Conservation (phyloP, 2,888 invertebrate species). For the Sialis fuliginosa region DNA sequence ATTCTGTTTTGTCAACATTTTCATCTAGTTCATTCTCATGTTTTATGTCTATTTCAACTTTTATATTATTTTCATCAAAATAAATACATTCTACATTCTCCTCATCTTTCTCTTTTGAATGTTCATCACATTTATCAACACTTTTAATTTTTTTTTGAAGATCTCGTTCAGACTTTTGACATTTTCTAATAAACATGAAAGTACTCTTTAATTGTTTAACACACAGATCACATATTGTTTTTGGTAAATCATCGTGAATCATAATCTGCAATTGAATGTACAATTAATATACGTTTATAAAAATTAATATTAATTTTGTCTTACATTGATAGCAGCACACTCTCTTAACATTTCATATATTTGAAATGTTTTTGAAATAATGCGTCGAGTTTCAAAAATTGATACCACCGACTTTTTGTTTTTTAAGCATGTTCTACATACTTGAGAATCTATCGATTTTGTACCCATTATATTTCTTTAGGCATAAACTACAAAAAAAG, state of each 20-base stretch:
- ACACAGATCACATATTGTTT: constrained; percentile 46
- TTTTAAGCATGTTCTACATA: constrained; percentile 3
- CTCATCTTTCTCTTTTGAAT: not conserved
- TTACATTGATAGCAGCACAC: constrained; percentile 3
- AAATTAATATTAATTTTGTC: constrained; percentile 3
- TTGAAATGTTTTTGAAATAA: not conserved
- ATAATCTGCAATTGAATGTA: constrained; percentile 28
- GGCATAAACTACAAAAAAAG: too few relatives aligned
- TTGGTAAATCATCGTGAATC: constrained; percentile 46
- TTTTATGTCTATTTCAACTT: not conserved
- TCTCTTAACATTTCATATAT: constrained; percentile 3
- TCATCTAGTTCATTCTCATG: not conserved
- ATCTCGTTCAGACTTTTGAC: not conserved
- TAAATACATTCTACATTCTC: not conserved
- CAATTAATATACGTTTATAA: not conserved
- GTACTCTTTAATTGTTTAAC: constrained; percentile 33
- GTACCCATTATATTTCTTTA: too few relatives aligned
- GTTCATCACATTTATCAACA: not conserved
- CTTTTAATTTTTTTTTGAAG: not conserved
- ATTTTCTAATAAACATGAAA: constrained; percentile 2
- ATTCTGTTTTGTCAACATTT: not conserved
- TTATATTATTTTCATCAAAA: not conserved
- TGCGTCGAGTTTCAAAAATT: not conserved
- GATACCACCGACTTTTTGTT: not conserved
- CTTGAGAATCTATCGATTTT: too few relatives aligned